Percentiles rank a stretch among this genome's conserved stretches.
Evolutionary conservation across 2,797 vertebrate species (phyloP).

Genomic region (Tapera naevia): DNA sequence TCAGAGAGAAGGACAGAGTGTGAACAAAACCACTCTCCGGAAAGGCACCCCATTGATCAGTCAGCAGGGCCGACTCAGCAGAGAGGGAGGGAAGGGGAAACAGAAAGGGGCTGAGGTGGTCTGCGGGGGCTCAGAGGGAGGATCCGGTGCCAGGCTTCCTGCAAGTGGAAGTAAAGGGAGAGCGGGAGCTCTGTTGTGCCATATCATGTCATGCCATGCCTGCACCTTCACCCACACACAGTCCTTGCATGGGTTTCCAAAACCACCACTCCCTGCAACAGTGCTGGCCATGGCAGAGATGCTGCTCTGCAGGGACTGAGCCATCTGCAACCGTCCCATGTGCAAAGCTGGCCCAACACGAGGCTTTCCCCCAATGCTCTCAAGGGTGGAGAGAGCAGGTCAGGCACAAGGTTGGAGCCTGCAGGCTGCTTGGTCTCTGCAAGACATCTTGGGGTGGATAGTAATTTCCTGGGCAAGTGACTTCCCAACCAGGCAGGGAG

Average conservation of each 20-base stretch:
- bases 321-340: background rate
- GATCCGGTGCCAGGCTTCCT: slow-evolving; percentile 11
- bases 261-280: fast-evolving
- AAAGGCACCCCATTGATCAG: slow-evolving; percentile 47
- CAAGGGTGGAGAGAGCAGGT: background rate
- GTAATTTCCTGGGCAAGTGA: background rate
- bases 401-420: background rate
- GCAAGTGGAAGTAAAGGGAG: background rate
- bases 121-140: background rate
- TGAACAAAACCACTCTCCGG: slow-evolving; percentile 42
- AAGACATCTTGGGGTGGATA: background rate
- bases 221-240: background rate
- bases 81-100: slow-evolving; percentile 25
- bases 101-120: background rate
- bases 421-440: fast-evolving
- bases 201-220: fast-evolving
- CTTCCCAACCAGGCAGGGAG: background rate
- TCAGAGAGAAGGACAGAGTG: slow-evolving; percentile 42
- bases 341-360: fast-evolving
- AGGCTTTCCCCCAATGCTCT: background rate
- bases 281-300: background rate
- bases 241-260: background rate
- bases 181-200: background rate
- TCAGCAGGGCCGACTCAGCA: slow-evolving; percentile 33
- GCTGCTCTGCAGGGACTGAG: background rate